These are phyloP conservation scores for Euthynnus affinis DNA, from an alignment of 2,797 vertebrate species.

Conservation along the genomic window DNA sequence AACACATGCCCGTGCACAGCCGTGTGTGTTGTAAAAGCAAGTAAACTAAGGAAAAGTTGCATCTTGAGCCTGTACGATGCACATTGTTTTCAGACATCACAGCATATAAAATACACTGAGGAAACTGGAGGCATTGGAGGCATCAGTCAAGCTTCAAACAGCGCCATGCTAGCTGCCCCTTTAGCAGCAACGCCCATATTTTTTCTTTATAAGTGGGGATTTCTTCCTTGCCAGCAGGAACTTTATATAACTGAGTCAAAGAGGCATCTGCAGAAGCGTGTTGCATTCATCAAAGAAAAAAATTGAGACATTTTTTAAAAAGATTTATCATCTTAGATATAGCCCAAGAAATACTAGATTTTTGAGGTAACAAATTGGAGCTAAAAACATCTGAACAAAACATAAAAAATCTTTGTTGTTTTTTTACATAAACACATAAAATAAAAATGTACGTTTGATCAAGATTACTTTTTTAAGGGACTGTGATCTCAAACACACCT, in stretches of 20 bases:
- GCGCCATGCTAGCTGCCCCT: conserved; percentile 3
- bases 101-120: conserved; percentile 47
- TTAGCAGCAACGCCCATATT: not conserved
- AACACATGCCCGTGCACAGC: conserved; percentile 72
- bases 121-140: conserved; percentile 21
- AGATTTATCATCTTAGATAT: too few species aligned
- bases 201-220: not conserved
- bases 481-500: too few species aligned
- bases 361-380: too few species aligned
- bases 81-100: conserved; percentile 52
- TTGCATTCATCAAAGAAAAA: conserved; percentile 35
- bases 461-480: too few species aligned
- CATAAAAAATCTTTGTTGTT: too few species aligned
- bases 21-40: conserved; percentile 50
- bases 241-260: not conserved
- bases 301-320: not conserved
- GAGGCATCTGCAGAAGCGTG: not conserved
- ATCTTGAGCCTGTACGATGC: conserved; percentile 46
- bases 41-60: conserved; percentile 21
- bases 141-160: conserved; percentile 20
- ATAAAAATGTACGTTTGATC: too few species aligned
- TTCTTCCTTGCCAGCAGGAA: not conserved
- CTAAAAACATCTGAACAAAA: too few species aligned
- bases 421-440: too few species aligned
- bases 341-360: too few species aligned